Evolutionary conservation across 2,797 vertebrate genomes (phyloP), one percentile per base, ranked within the genome.

Genomic region (Liparis tanakae): DNA sequence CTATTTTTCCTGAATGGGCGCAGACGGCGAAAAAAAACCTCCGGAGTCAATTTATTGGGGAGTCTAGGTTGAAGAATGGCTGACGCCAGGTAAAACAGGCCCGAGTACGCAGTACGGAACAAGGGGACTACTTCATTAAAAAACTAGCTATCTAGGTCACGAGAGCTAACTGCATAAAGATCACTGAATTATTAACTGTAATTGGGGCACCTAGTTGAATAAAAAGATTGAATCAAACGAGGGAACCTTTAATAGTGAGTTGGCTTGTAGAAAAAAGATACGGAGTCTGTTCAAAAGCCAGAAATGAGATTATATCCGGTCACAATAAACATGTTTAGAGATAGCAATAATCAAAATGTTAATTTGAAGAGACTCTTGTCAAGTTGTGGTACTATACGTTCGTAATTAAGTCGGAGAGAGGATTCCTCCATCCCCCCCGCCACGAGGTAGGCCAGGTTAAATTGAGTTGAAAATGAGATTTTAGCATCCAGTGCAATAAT

Each of bases 401-500:
- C 66, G 70, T 91, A 91, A 93, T 93, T 91, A 90, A 89, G 82
- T 72, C 70, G 48, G 75, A 79, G 62, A 39, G 67, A 89, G 76
- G 85, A 80, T 78, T 84, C 70, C 61, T 77, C 81, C 76, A 70
- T 81, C 36, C 61, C 43, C 14, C 41, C 44, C 44, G 89, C 89
- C 91, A 77, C n/a, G 88, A 93, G 93, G 86, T 79, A 81, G 87
- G 80, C 89, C 90, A 92, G 94, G 94, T 95, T 95, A 95, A 95
- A 95, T 94, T 94, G 94, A 94, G 93, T 95, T 95, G 94, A 95
- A 95, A 95, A 95, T 95, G 88, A 95, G 93, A 93, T 95, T 94
- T 94, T 93, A 95, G 92, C 94, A 92, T 93, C 91, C 88, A 83
- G 89, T 87, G 89, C 90, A 91, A 90, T 93, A 94, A 94, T 95